phyloP scores from a whole-genome alignment of 2,113 vertebrate species.

The Zapus hudsonius region DNA sequence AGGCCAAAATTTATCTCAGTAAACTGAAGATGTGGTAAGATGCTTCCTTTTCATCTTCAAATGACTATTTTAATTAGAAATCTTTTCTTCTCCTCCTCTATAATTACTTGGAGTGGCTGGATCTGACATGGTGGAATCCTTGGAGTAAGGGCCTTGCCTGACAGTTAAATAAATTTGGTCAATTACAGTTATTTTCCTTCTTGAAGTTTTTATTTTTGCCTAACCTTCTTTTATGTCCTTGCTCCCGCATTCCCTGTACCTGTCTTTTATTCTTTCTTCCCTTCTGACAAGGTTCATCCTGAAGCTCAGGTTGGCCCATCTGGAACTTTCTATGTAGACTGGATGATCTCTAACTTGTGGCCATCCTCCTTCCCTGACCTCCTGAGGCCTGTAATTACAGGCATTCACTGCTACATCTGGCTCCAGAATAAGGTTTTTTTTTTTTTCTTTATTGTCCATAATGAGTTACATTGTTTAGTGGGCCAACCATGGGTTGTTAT shows the following conservation, averaged over 20 bases:
- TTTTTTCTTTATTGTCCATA: too few species aligned
- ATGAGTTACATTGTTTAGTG: too few species aligned
- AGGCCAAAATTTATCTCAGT: neutral
- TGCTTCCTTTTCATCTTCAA: neutral
- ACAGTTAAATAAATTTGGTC: neutral
- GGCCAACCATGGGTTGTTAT: too few species aligned
- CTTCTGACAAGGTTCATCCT: neutral
- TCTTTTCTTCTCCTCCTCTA: neutral
- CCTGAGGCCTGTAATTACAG: neutral
- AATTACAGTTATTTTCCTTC: neutral
- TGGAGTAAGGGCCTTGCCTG: neutral
- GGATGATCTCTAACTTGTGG: neutral
- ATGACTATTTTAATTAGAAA: neutral
- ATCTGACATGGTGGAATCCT: neutral
- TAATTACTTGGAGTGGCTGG: neutral
- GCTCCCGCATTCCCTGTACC: too few species aligned
- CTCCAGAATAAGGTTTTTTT: neutral
- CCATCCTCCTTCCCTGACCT: neutral
- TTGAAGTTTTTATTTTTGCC: neutral
- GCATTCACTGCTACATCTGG: neutral
- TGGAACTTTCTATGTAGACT: neutral
- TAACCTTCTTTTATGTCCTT: fast-evolving
- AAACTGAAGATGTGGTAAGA: neutral
- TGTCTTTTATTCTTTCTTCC: neutral
- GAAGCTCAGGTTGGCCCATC: neutral